Conservation (phyloP, 1,140 invertebrate species). For the Formica selysi region DNA sequence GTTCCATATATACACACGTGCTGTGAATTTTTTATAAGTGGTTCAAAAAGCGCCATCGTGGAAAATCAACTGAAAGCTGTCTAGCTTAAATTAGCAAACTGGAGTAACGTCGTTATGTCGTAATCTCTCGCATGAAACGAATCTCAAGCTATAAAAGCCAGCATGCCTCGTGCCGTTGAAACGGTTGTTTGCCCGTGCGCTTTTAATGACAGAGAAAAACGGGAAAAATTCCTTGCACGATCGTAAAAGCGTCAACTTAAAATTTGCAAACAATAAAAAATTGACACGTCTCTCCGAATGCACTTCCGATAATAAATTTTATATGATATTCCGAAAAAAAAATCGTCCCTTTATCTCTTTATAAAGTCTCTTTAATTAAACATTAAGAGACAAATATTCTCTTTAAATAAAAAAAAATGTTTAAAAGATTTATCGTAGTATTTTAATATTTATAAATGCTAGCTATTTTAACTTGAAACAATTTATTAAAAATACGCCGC, state of each 20-base stretch:
- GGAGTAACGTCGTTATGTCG: neutral
- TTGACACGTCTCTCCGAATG: neutral
- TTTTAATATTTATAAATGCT: neutral
- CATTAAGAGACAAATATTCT: neutral
- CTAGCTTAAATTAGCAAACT: conserved; percentile 21
- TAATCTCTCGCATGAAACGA: conserved; percentile 33
- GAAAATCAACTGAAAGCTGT: neutral
- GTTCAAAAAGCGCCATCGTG: neutral
- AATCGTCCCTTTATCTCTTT: neutral
- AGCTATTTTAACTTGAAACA: neutral
- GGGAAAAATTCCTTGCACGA: conserved; percentile 15
- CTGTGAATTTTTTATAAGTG: neutral
- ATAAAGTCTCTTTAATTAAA: neutral
- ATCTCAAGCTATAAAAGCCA: conserved; percentile 11
- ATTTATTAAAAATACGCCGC: neutral
- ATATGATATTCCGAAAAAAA: neutral
- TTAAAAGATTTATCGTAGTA: neutral
- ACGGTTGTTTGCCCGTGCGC: neutral
- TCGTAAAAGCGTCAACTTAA: conserved; percentile 47
- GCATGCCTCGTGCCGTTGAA: neutral
- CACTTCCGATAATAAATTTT: conserved; percentile 21
- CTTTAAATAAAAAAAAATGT: neutral
- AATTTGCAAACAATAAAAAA: conserved; percentile 43
- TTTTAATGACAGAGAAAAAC: conserved; percentile 7
- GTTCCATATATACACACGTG: neutral